phyloP scores from a whole-genome alignment of 2,113 vertebrate species.

The Sceloporus undulatus region DNA sequence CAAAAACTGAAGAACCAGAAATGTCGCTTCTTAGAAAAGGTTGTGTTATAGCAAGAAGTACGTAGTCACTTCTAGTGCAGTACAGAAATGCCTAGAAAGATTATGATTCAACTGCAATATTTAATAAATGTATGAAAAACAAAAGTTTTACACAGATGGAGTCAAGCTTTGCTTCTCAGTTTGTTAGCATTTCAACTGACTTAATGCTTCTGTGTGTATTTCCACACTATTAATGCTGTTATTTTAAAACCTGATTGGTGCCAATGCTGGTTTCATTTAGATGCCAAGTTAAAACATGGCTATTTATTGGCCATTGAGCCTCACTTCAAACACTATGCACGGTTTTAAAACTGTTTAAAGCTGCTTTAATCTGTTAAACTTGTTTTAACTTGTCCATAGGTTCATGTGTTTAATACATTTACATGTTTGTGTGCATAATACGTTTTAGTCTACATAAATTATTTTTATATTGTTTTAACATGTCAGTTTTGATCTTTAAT shows the following conservation, averaged over 20 bases:
- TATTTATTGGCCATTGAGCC: no score
- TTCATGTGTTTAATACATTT: no score
- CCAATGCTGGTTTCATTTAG: no score
- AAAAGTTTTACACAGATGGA: not conserved
- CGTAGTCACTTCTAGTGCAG: not conserved
- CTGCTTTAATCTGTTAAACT: no score
- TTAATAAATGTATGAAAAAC: not conserved
- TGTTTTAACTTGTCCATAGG: no score
- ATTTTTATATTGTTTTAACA: no score
- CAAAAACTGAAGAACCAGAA: not conserved
- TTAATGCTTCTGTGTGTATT: not conserved
- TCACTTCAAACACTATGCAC: not conserved
- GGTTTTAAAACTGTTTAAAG: not conserved
- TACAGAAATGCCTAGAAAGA: not conserved
- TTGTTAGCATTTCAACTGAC: not conserved
- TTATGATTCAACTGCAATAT: not conserved
- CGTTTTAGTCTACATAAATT: no score
- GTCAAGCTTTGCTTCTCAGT: not conserved
- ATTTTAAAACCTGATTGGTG: not conserved
- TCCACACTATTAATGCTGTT: not conserved
- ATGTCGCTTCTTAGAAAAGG: not conserved
- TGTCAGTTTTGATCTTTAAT: no score
- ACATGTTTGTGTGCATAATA: no score
- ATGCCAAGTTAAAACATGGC: no score
- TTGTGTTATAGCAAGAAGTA: constrained; percentile 7